Evolutionary conservation across 2,113 vertebrate genomes (phyloP).

Genomic region (Pseudorhombus dupliciocellatus): DNA sequence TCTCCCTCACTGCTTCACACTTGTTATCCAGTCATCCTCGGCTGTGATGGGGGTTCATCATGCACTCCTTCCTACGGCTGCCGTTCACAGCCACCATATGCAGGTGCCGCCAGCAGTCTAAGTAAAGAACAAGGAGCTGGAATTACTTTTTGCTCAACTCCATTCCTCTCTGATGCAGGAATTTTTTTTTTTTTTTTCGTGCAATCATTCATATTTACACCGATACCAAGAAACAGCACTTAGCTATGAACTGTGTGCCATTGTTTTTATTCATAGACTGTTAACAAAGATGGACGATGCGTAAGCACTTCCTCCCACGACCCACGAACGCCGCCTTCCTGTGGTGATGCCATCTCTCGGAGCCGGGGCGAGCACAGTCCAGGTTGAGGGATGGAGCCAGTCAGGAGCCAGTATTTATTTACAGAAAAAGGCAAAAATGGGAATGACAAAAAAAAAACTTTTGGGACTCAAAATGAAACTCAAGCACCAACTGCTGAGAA

Average conservation of each 20-base stretch:
- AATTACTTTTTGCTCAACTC: slow-evolving; percentile 47
- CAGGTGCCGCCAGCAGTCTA: slow-evolving; percentile 49
- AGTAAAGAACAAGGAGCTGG: slow-evolving; percentile 30
- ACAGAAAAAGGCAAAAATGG: no score
- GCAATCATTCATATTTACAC: background rate
- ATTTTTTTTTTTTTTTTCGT: no score
- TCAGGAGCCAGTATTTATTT: no score
- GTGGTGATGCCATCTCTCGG: no score
- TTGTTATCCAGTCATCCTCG: slow-evolving; percentile 74
- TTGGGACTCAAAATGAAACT: no score
- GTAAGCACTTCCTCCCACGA: no score
- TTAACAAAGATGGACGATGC: no score
- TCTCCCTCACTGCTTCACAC: slow-evolving; percentile 75
- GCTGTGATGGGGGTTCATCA: slow-evolving; percentile 58
- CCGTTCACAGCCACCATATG: slow-evolving; percentile 43
- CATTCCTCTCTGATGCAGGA: background rate
- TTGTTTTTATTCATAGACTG: background rate
- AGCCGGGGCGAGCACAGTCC: no score
- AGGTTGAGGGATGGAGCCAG: no score
- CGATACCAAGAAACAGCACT: background rate
- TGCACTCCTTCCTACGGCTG: slow-evolving; percentile 38
- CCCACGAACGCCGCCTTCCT: no score
- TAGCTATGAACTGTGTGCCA: background rate
- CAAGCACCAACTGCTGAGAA: no score
- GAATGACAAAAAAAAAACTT: no score